Percentiles rank a stretch among this genome's conserved stretches.
phyloP scores from a whole-genome alignment of 2,888 invertebrate genomes.

The Tipula lateralis region DNA sequence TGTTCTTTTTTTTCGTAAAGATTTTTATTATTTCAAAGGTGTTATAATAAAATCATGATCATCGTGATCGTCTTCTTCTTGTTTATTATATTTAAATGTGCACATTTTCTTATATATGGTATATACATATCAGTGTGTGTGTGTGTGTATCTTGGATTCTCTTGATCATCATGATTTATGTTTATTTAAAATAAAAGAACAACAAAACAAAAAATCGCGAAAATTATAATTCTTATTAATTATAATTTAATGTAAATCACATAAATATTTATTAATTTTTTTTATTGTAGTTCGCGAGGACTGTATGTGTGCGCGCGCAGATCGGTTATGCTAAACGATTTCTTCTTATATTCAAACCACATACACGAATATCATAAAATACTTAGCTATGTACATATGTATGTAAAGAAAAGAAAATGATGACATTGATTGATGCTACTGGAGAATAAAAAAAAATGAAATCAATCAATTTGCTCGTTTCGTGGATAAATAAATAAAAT shows the following conservation, averaged over 20 bases:
- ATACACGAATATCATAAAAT: background rate
- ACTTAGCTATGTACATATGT: background rate
- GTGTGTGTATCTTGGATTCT: background rate
- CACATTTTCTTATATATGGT: background rate
- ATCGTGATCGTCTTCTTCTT: background rate
- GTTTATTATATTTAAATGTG: background rate
- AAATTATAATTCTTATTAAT: slow-evolving; percentile 24
- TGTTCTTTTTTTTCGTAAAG: background rate
- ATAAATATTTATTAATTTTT: background rate
- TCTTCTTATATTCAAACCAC: background rate
- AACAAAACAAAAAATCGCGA: background rate
- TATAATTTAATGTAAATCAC: slow-evolving; percentile 24
- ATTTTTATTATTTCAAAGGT: slow-evolving; percentile 7
- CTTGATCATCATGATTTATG: slow-evolving; percentile 19
- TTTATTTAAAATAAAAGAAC: background rate
- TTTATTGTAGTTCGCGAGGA: background rate
- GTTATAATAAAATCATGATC: slow-evolving; percentile 24
- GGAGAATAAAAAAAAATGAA: slow-evolving; percentile 24
- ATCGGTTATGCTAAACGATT: background rate
- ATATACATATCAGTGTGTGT: no score
- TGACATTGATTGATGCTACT: slow-evolving; percentile 24
- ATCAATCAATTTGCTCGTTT: slow-evolving; percentile 6
- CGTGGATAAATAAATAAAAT: slow-evolving; percentile 1
- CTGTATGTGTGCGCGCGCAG: background rate
- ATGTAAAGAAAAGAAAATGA: background rate